Evolutionary conservation across 2,797 vertebrate species (phyloP).

Genomic region (Iguana delicatissima): DNA sequence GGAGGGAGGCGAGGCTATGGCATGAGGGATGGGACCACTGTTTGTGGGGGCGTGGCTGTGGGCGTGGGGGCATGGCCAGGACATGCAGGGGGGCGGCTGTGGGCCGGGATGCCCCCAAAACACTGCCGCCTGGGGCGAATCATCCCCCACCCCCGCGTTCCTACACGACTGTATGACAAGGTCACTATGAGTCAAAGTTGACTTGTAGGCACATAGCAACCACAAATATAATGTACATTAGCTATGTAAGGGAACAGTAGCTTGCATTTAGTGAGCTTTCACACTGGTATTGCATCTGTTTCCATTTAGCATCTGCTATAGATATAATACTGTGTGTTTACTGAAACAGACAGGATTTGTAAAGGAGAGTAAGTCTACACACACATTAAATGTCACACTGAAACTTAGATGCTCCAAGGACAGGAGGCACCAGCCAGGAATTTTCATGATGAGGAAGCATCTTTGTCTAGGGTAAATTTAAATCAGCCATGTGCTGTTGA

Average conservation of each 20-base stretch:
- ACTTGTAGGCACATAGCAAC: too few species aligned
- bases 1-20: too few species aligned
- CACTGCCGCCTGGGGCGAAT: too few species aligned
- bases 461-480: slow-evolving; percentile 49
- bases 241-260: background rate
- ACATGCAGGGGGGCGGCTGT: too few species aligned
- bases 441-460: slow-evolving; percentile 52
- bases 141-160: too few species aligned
- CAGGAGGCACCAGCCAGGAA: slow-evolving; percentile 9
- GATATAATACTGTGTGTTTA: slow-evolving; percentile 15
- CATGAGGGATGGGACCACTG: too few species aligned
- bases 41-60: too few species aligned
- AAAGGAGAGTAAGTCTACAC: slow-evolving; percentile 28
- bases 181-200: too few species aligned
- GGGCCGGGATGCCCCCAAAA: too few species aligned
- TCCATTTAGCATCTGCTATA: background rate
- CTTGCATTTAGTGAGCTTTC: background rate
- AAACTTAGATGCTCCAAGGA: slow-evolving; percentile 44
- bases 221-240: background rate
- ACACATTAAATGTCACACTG: slow-evolving; percentile 41
- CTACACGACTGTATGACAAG: too few species aligned
- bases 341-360: slow-evolving; percentile 28
- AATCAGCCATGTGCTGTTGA: slow-evolving; percentile 56
- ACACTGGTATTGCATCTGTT: slow-evolving; percentile 1
- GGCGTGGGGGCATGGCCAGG: too few species aligned